Evolutionary conservation across 1,140 invertebrate species (phyloP), one percentile per base, ranked within the genome.

Genomic region (Protaetia brevitarsis): DNA sequence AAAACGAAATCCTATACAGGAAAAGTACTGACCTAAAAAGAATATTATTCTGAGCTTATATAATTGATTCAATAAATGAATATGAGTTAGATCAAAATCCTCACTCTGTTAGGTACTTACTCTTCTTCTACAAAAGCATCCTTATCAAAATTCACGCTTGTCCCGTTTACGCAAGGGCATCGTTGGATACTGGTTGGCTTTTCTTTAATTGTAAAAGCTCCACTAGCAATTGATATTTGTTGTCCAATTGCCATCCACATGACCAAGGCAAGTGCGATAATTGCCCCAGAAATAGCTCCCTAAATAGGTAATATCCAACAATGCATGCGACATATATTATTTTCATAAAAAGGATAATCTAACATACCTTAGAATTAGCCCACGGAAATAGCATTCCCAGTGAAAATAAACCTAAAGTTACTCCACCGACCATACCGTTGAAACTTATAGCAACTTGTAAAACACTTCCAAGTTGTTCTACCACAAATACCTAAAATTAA

Each of bases 371-470:
- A 21, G 87, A 84, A 77, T 94, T 95, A 0, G 91, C 89, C 83
- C 86, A 92, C 0, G 93, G 92, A 58, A 94, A 88, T 73, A 93
- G 93, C 86, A 96, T 94, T 57, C 94, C 94, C 21, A 96, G 76
- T 0, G 90, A 89, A 75, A 96, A 96, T 2, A 95, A 77, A 1
- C 92, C 93, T 2, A 95, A 77, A 1, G 93, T 86, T 0, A 95
- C 89, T 13, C 93, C 94, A 2, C 93, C 92, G 2, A 95, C 89
- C 73, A 95, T 89, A 0, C 94, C 93, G 74, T 95, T 95, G 58
- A 95, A 89, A 4, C 90, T 93, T 0, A 95, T 76, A 0, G 93
- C 92, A 0, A 92, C 89, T 80, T 96, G 89, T 29, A 95, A 81
- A 8, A 95, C 86, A 11, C 91, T 88, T 0, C 92, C 92, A 21